A percentile compares a stretch with the other conserved stretches of the same genome.
Evolutionary conservation across 2,113 vertebrate genomes (phyloP).

Genomic region (Phasianus colchicus): DNA sequence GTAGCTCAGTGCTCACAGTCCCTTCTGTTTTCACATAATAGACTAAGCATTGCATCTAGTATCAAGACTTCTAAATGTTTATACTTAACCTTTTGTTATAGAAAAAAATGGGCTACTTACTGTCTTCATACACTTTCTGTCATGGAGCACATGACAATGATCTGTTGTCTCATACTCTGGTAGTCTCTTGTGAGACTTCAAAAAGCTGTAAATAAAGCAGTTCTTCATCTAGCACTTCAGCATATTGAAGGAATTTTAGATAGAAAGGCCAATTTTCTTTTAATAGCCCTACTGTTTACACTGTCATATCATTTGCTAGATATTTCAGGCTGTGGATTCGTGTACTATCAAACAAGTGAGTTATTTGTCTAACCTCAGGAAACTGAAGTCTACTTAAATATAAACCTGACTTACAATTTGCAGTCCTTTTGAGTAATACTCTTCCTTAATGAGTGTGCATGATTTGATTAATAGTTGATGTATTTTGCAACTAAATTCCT

Average conservation of each 20-base stretch:
- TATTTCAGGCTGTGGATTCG: slow-evolving; percentile 6
- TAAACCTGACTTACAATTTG: background rate
- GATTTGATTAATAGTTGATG: slow-evolving; percentile 40
- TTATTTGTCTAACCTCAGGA: slow-evolving; percentile 7
- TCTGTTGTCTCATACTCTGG: background rate
- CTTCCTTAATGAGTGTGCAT: background rate
- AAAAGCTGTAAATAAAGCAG: background rate
- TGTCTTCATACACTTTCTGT: slow-evolving; percentile 15
- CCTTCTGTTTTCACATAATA: background rate
- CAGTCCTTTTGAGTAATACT: background rate
- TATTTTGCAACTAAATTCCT: slow-evolving; percentile 23
- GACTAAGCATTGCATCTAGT: background rate
- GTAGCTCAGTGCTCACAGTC: background rate
- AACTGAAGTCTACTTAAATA: background rate
- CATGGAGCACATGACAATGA: background rate
- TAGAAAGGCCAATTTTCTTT: slow-evolving; percentile 8
- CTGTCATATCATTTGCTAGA: background rate
- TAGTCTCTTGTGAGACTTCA: background rate
- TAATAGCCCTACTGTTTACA: background rate
- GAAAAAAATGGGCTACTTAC: background rate
- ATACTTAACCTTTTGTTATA: background rate
- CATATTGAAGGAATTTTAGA: background rate
- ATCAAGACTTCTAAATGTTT: background rate
- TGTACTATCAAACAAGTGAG: background rate
- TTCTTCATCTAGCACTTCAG: background rate